These are phyloP conservation scores for Zoanthus solanderi DNA, from an alignment of 92 coral and sea anemone genomes.

Conservation along the genomic window DNA sequence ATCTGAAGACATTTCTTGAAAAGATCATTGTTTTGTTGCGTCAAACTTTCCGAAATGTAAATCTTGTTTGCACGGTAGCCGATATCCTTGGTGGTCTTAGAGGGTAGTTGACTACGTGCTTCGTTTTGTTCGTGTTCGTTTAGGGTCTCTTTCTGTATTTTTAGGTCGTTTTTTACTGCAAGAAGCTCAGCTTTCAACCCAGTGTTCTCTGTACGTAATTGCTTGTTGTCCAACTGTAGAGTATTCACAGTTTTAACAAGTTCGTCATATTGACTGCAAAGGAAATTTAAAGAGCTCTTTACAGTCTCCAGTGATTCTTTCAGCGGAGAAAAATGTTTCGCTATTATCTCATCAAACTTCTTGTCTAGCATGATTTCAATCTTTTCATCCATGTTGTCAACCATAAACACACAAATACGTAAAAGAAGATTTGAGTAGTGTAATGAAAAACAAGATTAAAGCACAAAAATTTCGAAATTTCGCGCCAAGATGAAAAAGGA, in stretches of 20 bases:
- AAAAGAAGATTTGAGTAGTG: not conserved
- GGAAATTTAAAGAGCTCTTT: conserved; percentile 16
- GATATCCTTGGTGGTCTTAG: conserved; percentile 14
- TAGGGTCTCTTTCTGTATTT: conserved; percentile 3
- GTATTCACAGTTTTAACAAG: conserved; percentile 35
- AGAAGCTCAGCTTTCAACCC: conserved; percentile 26
- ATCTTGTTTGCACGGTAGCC: conserved; percentile 6
- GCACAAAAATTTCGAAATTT: conserved; percentile 2
- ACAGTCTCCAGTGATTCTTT: conserved; percentile 30
- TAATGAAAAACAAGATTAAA: conserved; percentile 8
- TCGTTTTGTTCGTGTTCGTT: conserved; percentile 12
- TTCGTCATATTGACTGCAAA: conserved; percentile 4
- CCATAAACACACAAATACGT: conserved; percentile 2
- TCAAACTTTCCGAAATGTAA: not conserved
- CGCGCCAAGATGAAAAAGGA: conserved; percentile 9
- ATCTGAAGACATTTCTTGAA: conserved; percentile 12
- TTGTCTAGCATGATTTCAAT: conserved; percentile 33
- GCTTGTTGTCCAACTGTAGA: conserved; percentile 20
- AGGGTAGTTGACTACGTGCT: not conserved
- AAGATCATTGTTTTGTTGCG: conserved; percentile 19
- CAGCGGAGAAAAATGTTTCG: conserved; percentile 26
- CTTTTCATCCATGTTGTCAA: conserved; percentile 30
- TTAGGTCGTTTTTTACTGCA: conserved; percentile 13
- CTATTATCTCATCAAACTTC: conserved; percentile 37
- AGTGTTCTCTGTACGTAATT: conserved; percentile 2